These are phyloP conservation scores for Mythimna lalbum DNA, from an alignment of 2,888 invertebrate genomes.

Conservation along the genomic window DNA sequence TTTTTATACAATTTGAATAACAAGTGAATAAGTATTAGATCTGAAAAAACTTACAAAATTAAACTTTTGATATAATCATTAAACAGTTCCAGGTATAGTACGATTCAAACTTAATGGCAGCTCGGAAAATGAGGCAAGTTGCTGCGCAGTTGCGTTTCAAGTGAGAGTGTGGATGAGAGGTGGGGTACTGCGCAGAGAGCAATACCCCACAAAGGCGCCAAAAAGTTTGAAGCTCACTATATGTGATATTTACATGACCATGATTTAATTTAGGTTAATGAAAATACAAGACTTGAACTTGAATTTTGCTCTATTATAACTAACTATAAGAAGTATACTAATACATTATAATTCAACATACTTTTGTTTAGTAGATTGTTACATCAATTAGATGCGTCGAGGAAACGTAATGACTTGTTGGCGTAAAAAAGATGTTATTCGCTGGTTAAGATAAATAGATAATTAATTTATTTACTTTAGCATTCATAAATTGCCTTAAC, in stretches of 20 bases:
- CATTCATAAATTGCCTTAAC: constrained; percentile 87
- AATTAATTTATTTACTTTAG: constrained; percentile 87
- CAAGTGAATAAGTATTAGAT: constrained; percentile 63
- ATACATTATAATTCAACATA: constrained; percentile 74
- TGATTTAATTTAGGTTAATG: constrained; percentile 79
- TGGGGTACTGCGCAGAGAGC: not conserved
- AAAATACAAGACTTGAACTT: constrained; percentile 79
- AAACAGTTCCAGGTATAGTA: constrained; percentile 48
- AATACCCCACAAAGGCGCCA: not conserved
- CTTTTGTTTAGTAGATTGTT: constrained; percentile 75
- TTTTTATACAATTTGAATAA: constrained; percentile 58
- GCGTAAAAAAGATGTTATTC: constrained; percentile 75
- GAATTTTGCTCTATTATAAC: constrained; percentile 77
- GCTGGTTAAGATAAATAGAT: constrained; percentile 81
- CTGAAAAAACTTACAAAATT: constrained; percentile 62
- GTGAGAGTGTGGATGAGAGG: not conserved
- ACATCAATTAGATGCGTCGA: constrained; percentile 68
- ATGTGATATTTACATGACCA: constrained; percentile 73
- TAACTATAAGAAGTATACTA: constrained; percentile 77
- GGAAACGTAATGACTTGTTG: constrained; percentile 80
- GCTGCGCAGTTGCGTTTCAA: not conserved
- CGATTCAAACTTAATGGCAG: constrained; percentile 7
- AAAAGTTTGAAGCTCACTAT: constrained; percentile 17
- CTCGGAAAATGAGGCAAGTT: not conserved
- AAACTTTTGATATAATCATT: constrained; percentile 51